Evolutionary conservation across 2,113 vertebrate species (phyloP).

Genomic region (Phalacrocorax pelagicus): DNA sequence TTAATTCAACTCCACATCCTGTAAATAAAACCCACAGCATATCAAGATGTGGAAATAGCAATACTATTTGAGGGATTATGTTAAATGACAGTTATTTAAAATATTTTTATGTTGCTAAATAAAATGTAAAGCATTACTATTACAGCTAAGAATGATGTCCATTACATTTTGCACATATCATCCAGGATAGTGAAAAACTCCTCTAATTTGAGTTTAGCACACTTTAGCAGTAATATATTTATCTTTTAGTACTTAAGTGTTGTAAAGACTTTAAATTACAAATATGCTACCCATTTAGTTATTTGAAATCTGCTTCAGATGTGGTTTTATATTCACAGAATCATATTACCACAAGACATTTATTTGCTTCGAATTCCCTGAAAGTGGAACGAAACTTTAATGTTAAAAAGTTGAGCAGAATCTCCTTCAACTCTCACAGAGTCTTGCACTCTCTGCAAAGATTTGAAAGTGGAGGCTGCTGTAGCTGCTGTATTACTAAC

Average conservation of each 20-base stretch:
- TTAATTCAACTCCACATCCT: background rate
- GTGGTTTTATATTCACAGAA: background rate
- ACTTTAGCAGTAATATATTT: background rate
- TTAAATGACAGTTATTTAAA: background rate
- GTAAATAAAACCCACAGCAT: background rate
- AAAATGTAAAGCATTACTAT: background rate
- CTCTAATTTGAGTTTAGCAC: background rate
- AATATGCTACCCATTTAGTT: background rate
- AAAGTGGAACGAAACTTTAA: background rate
- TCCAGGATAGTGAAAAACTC: background rate
- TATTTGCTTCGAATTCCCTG: background rate
- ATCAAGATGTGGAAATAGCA: background rate
- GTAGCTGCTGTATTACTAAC: background rate
- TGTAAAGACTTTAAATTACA: background rate
- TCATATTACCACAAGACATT: too few species aligned
- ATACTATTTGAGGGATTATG: background rate
- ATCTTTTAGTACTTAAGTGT: too few species aligned
- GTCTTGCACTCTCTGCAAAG: background rate
- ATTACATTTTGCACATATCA: background rate
- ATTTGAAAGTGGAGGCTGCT: background rate
- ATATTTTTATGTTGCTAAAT: background rate
- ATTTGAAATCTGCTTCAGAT: background rate
- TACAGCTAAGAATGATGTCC: background rate
- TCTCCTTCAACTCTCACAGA: rapidly evolving
- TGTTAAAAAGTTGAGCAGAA: background rate